phyloP scores from a whole-genome alignment of 2,113 vertebrate species.

The Mus musculus region GRCm39 chr13:17669501-17670000 shows the following conservation, averaged over 20 bases:
- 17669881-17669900: not conserved
- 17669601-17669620: not conserved
- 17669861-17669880: not conserved
- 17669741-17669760: conserved; percentile 21
- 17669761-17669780: conserved; percentile 25
- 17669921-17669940: not conserved
- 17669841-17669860: not conserved
- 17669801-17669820: not conserved
- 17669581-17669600: not conserved
- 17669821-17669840: not conserved
- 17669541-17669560: conserved; percentile 42
- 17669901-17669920: not conserved
- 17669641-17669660: not conserved
- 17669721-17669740: not conserved
- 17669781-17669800: not conserved
- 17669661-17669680: not conserved
- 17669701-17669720: not conserved
- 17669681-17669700: not conserved
- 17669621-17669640: not conserved
- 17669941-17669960: not conserved
- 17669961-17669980: not conserved
- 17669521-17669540: conserved; percentile 17
- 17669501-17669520: not conserved
- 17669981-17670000: conserved; percentile 22
- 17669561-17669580: conserved; percentile 6